These are phyloP conservation scores for Phycodurus eques DNA, from an alignment of 2,113 vertebrate species.

Conservation along the genomic window DNA sequence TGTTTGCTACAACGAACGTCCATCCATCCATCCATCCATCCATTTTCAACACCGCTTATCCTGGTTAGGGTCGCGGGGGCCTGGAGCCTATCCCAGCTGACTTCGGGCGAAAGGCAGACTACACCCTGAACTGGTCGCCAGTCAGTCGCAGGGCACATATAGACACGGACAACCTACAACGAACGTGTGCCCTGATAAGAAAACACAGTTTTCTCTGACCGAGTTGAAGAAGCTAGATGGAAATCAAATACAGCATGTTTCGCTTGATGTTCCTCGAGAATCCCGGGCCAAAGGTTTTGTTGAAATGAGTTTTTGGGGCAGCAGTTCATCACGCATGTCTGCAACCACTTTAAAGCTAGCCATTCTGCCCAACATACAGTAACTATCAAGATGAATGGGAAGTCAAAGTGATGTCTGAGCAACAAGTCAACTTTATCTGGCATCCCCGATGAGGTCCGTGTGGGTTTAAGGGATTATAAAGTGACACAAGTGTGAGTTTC, in stretches of 20 bases:
- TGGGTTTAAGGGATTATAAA: conserved; percentile 44
- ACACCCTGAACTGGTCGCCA: too few relatives aligned
- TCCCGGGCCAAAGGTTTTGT: too few relatives aligned
- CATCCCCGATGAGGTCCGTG: conserved; percentile 30
- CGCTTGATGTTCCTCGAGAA: not conserved
- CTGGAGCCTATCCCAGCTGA: too few relatives aligned
- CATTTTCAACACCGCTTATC: too few relatives aligned
- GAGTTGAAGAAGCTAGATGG: conserved; percentile 19
- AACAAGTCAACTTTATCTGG: conserved; percentile 27
- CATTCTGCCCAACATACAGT: not conserved
- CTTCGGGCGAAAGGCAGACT: too few relatives aligned
- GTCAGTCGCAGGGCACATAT: too few relatives aligned
- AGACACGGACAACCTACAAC: not conserved
- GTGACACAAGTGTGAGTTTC: conserved; percentile 51
- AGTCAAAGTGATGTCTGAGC: not conserved
- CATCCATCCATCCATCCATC: not conserved
- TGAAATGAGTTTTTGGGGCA: not conserved
- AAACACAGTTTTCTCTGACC: conserved; percentile 10
- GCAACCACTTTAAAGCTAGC: not conserved
- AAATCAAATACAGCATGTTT: not conserved
- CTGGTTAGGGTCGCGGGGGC: too few relatives aligned
- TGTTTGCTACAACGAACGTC: conserved; percentile 38
- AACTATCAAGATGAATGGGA: not conserved
- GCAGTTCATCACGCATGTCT: not conserved
- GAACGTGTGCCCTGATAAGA: conserved; percentile 41